Evolutionary conservation across 2,797 vertebrate genomes (phyloP).

Genomic region (Dendrocincla tyrannina): DNA sequence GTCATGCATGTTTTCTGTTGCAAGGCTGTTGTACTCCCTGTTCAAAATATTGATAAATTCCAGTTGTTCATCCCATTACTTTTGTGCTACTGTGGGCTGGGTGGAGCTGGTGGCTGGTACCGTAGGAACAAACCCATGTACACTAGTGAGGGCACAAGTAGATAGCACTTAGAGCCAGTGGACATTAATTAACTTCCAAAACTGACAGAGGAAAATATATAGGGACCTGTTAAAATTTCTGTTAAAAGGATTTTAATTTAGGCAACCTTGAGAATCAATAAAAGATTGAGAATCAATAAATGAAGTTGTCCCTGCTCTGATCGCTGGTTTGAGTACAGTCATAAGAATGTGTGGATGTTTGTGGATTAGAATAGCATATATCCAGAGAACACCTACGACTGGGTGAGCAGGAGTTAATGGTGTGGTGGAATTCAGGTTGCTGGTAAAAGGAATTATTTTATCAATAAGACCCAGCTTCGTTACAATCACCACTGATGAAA

Average conservation of each 20-base stretch:
- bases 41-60: neutral
- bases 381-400: neutral
- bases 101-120: neutral
- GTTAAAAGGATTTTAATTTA: constrained; percentile 30
- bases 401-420: neutral
- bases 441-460: neutral
- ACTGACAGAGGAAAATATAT: neutral
- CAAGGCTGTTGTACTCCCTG: neutral
- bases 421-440: neutral
- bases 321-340: neutral
- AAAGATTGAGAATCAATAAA: neutral
- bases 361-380: too few relatives aligned
- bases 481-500: neutral
- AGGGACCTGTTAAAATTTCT: neutral
- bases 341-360: neutral
- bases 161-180: constrained; percentile 38
- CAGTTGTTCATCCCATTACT: neutral
- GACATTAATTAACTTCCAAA: constrained; percentile 71
- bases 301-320: neutral
- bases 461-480: neutral
- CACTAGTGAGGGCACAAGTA: constrained; percentile 47
- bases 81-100: constrained; percentile 15
- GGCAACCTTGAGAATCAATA: neutral
- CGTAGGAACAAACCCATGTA: constrained; percentile 27
- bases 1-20: neutral